Conservation (phyloP, 2,888 invertebrate species). For the Portevinia maculata region DNA sequence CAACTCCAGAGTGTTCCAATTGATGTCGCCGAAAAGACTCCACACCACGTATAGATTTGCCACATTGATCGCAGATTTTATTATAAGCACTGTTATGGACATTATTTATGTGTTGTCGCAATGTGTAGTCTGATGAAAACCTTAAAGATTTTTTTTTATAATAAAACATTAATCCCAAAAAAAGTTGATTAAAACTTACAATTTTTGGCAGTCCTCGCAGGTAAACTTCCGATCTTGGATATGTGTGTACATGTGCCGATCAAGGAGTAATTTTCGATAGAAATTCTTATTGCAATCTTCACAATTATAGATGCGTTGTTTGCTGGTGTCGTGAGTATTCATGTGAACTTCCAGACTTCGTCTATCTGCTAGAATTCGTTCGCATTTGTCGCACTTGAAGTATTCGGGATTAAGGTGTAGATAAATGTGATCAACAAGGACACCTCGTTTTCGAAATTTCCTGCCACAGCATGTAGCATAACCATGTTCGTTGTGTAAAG, state of each 20-base stretch:
- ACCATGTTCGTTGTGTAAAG: conserved; percentile 67
- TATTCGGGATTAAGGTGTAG: conserved; percentile 79
- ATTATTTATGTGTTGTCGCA: conserved; percentile 78
- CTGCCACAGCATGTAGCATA: conserved; percentile 75
- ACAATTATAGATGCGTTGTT: conserved; percentile 78
- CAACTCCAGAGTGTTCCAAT: conserved; percentile 78
- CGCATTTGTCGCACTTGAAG: conserved; percentile 79
- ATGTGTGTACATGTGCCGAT: conserved; percentile 79
- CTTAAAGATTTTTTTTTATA: no score
- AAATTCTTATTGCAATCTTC: conserved; percentile 79
- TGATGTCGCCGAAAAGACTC: conserved; percentile 78
- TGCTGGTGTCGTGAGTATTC: conserved; percentile 76
- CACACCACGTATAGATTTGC: conserved; percentile 78
- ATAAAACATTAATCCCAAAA: neutral
- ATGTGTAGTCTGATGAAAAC: conserved; percentile 77
- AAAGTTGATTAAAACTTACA: conserved; percentile 72
- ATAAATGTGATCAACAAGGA: conserved; percentile 75
- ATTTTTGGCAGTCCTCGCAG: conserved; percentile 78
- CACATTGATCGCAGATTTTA: conserved; percentile 80
- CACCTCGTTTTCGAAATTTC: conserved; percentile 73
- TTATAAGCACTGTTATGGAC: conserved; percentile 79
- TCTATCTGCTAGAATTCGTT: conserved; percentile 77
- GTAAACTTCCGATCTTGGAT: conserved; percentile 78
- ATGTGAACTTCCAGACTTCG: conserved; percentile 78
- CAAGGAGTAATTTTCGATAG: conserved; percentile 76